Conservation (phyloP, 2,113 vertebrate species). For the Solea senegalensis region DNA sequence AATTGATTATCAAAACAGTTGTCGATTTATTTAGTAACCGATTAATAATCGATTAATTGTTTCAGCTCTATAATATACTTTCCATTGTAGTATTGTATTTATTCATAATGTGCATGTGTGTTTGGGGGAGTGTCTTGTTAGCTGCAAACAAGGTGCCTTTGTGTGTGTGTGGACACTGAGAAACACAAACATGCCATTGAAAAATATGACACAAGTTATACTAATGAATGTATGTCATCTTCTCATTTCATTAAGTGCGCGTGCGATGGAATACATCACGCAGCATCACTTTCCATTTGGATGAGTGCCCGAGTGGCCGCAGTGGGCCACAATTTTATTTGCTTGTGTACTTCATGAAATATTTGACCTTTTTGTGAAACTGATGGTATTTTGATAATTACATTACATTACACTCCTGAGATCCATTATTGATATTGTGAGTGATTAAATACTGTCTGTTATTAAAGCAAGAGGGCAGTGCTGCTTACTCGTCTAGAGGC, state of each 20-base stretch:
- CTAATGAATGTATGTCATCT: slow-evolving; percentile 32
- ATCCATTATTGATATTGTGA: slow-evolving; percentile 26
- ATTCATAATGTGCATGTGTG: not conserved
- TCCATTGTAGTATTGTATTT: not conserved
- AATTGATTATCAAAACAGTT: too few relatives aligned
- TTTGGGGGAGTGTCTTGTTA: slow-evolving; percentile 10
- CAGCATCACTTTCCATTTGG: slow-evolving; percentile 57
- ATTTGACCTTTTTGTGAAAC: slow-evolving; percentile 49
- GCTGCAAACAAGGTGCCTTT: slow-evolving; percentile 38
- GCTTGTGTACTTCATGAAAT: slow-evolving; percentile 30
- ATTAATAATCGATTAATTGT: too few relatives aligned
- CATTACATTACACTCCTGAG: slow-evolving; percentile 15
- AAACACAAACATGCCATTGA: slow-evolving; percentile 7
- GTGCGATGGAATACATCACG: slow-evolving; percentile 36
- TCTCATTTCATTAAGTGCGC: slow-evolving; percentile 65
- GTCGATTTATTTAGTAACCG: too few relatives aligned
- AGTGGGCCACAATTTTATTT: slow-evolving; percentile 34
- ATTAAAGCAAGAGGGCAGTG: slow-evolving; percentile 12
- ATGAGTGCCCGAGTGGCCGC: slow-evolving; percentile 38
- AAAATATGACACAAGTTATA: slow-evolving; percentile 37
- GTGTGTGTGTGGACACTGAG: not conserved
- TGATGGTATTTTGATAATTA: slow-evolving; percentile 52
- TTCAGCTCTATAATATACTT: too few relatives aligned
- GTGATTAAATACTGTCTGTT: slow-evolving; percentile 35
- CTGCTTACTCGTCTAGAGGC: not conserved